Conservation (phyloP, 2,888 invertebrate genomes). For the Oasisia sp. region DNA sequence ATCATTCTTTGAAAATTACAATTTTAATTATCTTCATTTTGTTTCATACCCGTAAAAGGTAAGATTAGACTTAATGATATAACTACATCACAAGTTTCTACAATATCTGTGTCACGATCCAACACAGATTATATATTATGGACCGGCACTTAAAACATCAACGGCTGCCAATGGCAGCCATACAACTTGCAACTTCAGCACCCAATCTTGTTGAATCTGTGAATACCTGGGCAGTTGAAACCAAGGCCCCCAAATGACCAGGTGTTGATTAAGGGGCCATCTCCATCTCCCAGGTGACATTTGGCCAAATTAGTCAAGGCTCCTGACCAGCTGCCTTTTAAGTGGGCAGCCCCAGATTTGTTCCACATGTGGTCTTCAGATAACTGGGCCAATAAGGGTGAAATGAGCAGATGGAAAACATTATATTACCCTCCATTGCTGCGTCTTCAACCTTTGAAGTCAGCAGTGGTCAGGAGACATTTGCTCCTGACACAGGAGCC, state of each 20-base stretch:
- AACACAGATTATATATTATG: too few relatives aligned
- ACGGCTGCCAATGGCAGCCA: too few relatives aligned
- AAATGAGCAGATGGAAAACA: not conserved
- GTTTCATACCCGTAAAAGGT: too few relatives aligned
- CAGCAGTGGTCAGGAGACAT: not conserved
- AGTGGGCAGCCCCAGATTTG: not conserved
- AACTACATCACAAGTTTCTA: not conserved
- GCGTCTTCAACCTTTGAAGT: not conserved
- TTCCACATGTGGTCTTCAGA: not conserved
- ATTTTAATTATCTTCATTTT: too few relatives aligned
- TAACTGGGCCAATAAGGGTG: not conserved
- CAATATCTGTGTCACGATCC: not conserved
- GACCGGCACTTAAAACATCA: too few relatives aligned
- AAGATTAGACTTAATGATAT: not conserved
- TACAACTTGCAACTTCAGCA: too few relatives aligned
- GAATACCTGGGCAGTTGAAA: not conserved
- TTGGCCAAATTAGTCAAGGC: not conserved
- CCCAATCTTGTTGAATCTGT: too few relatives aligned
- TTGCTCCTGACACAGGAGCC: not conserved
- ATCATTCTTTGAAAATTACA: too few relatives aligned
- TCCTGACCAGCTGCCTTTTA: constrained; percentile 1
- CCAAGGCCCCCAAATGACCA: not conserved
- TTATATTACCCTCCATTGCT: not conserved
- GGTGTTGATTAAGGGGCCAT: not conserved
- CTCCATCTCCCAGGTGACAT: not conserved